A percentile compares a stretch with the other conserved stretches of the same genome.
phyloP scores from a whole-genome alignment of 2,113 vertebrate species.

The Mus pahari region DNA sequence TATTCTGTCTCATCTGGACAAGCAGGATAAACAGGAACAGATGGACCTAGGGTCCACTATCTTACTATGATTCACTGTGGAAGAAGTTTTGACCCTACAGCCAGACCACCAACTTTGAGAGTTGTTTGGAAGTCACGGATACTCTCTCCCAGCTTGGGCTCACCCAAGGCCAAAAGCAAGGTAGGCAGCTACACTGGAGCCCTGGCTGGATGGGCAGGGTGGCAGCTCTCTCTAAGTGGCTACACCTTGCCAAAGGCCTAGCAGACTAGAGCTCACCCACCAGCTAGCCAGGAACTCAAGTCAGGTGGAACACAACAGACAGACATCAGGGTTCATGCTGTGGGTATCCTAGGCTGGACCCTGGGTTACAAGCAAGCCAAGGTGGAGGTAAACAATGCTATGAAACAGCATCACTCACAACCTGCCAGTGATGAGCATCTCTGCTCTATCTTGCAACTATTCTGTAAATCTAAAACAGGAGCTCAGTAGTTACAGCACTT shows the following conservation, averaged over 20 bases:
- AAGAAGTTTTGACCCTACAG: neutral
- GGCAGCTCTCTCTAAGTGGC: neutral
- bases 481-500: neutral
- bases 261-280: neutral
- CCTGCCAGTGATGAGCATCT: neutral
- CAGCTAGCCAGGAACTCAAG: neutral
- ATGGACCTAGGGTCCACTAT: neutral
- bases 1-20: neutral
- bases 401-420: neutral
- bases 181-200: neutral
- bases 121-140: neutral
- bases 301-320: neutral
- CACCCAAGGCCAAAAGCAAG: neutral
- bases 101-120: neutral
- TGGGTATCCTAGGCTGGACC: neutral
- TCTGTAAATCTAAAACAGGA: neutral
- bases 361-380: neutral
- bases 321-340: neutral
- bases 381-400: neutral
- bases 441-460: neutral
- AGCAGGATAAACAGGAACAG: neutral
- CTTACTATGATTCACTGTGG: neutral
- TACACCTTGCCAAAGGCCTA: neutral
- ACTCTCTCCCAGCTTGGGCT: neutral
- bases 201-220: neutral